Evolutionary conservation across 2,888 invertebrate species (phyloP), one percentile per base, ranked within the genome.

Genomic region (Catocala sponsa): DNA sequence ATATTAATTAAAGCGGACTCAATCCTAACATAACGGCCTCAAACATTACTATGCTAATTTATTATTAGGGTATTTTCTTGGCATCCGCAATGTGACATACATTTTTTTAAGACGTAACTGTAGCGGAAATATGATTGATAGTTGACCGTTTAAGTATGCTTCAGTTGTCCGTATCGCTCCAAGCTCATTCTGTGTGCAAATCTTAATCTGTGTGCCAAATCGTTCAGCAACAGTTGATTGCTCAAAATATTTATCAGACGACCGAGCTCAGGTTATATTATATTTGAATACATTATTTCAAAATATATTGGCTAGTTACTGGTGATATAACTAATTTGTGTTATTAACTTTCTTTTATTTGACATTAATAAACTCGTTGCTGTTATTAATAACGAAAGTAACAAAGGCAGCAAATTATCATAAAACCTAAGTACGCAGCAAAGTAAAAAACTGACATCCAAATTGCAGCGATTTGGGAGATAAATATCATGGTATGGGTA

Each of bases 61-160:
- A 92, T 93, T 92, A 90, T 92, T 91, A 88, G 89, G 91, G 90
- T 92, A 91, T 91, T 91, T 92, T 91, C 91, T 91, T 85, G 85
- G 85, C 90, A 92, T 91, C 91, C 91, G 92, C 88, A 91, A 90
- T 89, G 89, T 92, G 94, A 93, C 94, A 94, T 82, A 91, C 89
- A 92, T 94, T 91, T 92, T 86, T 91, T 90, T 87, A 83, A 86
- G 85, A 88, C 85, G 84, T 93, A 94, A 94, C 93, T 94, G 93
- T 94, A 91, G 92, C 91, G 83, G 86, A 90, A 91, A 88, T 91
- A 91, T 94, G 93, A 94, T 94, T 92, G 93, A 94, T 94, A 89
- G 90, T 82, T 88, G 87, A 88, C 91, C 90, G 88, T 84, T 89
- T 86, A 85, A 88, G 84, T 84, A 85, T 81, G 88, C 84, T 86